phyloP scores from a whole-genome alignment of 2,113 vertebrate genomes.

The Phasianus colchicus region DNA sequence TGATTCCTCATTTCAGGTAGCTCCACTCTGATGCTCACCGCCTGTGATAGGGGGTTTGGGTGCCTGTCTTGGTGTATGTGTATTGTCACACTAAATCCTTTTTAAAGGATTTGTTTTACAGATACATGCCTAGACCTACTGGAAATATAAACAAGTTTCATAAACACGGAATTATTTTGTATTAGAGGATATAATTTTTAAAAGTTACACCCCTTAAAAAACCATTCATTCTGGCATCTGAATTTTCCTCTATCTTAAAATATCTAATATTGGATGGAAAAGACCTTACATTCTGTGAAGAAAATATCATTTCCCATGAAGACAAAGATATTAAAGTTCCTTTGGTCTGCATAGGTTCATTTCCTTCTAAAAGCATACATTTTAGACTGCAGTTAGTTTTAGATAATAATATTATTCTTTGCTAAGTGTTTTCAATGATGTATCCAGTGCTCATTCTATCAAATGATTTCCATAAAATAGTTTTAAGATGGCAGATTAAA shows the following conservation, averaged over 20 bases:
- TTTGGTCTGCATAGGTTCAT: neutral
- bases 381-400: conserved; percentile 3
- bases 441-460: neutral
- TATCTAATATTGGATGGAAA: neutral
- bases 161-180: neutral
- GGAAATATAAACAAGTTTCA: neutral
- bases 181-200: neutral
- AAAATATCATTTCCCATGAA: neutral
- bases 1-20: neutral
- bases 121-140: neutral
- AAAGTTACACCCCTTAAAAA: neutral
- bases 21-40: neutral
- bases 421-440: conserved; percentile 1
- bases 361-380: neutral
- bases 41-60: neutral
- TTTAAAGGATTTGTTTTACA: neutral
- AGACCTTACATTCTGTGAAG: neutral
- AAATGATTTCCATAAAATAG: neutral
- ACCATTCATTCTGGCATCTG: neutral
- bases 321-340: neutral
- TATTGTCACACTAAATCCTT: neutral
- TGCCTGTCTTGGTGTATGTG: neutral
- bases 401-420: conserved; percentile 6
- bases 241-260: neutral
- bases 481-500: conserved; percentile 22